Base-by-base conservation (phyloP, 2,888 invertebrate genomes). In the Philaethria dido region DNA sequence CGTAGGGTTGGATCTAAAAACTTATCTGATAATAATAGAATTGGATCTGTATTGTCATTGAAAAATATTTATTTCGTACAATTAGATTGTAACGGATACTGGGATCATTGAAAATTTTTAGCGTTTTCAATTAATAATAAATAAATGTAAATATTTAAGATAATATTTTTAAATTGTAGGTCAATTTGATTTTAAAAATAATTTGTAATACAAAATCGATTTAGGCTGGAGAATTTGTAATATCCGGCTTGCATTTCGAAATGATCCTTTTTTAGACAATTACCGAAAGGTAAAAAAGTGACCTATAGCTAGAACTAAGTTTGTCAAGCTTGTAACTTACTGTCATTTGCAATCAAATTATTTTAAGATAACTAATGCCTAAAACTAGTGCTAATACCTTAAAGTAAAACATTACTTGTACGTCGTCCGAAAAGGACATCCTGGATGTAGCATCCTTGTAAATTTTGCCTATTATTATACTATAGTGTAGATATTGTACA, bases 401-500 rank as follows among this genome's bases (percentile, higher is more conserved):
- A 29, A 29, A 6, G 33, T 36, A 36, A 36, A 36, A 36, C 33
- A 8, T 36, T 36, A 36, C 9, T 36, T 36, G 8, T 36, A 1
- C 9, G 9, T 9, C 1, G 33, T 36, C 1, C 33, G 1, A 9
- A 8, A 8, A 36, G 9, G 33, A 8, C 33, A 9, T 1, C 3
- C 3, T 13, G 39, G 39, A 3, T 39, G 39, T 22, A 22, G 13
- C 39, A 39, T 25, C 22, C 14, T 18, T n/a, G 1, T 52, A 16
- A 13, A 14, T 50, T 25, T 22, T 54, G 5, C 36, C 11, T 36
- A 25, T 36, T 64, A 18, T 29, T 29, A 42, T 52, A 59, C 25
- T 50, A 44, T 61, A 54, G 16, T 59, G 60, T 55, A 48, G 64
- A 55, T 55, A 66, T 44, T 61, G 44, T 61, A 66, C 52, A 61